phyloP scores from a whole-genome alignment of 2,797 vertebrate species.

The Alcedo atthis region DNA sequence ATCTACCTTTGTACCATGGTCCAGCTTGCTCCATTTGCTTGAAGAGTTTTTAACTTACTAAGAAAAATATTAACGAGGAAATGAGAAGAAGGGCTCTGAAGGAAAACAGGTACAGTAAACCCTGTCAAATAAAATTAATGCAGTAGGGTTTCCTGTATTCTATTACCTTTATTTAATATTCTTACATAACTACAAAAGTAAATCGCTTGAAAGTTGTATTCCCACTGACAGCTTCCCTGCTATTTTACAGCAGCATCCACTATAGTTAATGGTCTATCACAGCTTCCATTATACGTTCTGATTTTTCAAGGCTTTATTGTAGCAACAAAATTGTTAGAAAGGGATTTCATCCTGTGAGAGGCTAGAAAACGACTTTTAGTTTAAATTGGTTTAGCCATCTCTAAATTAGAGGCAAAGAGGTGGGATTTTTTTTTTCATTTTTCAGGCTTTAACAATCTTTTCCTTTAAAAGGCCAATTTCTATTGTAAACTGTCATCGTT shows the following conservation, averaged over 20 bases:
- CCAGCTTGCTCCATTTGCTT: not conserved
- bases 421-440: not conserved
- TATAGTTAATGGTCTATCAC: conserved; percentile 50
- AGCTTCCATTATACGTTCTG: not conserved
- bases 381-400: conserved; percentile 17
- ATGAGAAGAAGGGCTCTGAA: conserved; percentile 17
- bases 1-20: not conserved
- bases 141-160: not conserved
- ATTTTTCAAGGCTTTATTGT: conserved; percentile 45
- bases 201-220: conserved; percentile 33
- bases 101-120: conserved; percentile 24
- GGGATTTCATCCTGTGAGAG: not conserved
- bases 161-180: conserved; percentile 48
- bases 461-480: conserved; percentile 11
- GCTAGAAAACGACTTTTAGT: not conserved
- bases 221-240: conserved; percentile 40
- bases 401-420: conserved; percentile 7
- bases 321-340: conserved; percentile 33
- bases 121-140: conserved; percentile 9
- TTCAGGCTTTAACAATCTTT: not conserved
- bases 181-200: conserved; percentile 37
- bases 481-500: not conserved
- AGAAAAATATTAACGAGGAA: conserved; percentile 12
- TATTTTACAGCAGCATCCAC: conserved; percentile 32
- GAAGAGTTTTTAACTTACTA: not conserved